phyloP scores from a whole-genome alignment of 1,140 invertebrate species.

The Holotrichia oblita region DNA sequence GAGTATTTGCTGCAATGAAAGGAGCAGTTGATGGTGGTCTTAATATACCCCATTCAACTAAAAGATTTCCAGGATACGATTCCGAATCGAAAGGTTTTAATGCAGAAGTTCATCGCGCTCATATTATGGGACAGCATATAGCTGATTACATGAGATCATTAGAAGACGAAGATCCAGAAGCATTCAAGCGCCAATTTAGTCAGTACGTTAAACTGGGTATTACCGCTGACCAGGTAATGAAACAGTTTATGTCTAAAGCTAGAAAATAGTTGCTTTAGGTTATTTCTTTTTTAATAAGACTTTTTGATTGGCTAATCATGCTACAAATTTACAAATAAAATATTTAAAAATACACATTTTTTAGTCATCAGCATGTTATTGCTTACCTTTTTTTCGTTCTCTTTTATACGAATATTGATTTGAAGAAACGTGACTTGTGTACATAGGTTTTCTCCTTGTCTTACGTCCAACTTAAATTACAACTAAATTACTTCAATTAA shows the following conservation, averaged over 20 bases:
- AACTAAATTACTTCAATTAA: slow-evolving; percentile 52
- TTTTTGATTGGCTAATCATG: too few relatives aligned
- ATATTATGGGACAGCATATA: slow-evolving; percentile 98
- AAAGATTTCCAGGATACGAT: slow-evolving; percentile 98
- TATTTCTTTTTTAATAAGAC: too few relatives aligned
- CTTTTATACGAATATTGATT: too few relatives aligned
- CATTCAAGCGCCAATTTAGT: slow-evolving; percentile 97
- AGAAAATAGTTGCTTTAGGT: too few relatives aligned
- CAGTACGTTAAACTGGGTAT: slow-evolving; percentile 91
- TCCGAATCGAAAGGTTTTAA: slow-evolving; percentile 92
- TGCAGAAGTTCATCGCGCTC: slow-evolving; percentile 89
- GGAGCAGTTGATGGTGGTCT: slow-evolving; percentile 98
- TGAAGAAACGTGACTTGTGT: too few relatives aligned
- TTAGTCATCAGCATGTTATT: too few relatives aligned
- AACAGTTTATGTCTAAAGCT: too few relatives aligned
- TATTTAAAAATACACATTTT: too few relatives aligned
- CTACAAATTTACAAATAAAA: too few relatives aligned
- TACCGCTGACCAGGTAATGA: slow-evolving; percentile 82
- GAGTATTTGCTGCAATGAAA: slow-evolving; percentile 98
- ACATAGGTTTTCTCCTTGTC: too few relatives aligned
- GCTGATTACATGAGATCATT: slow-evolving; percentile 95
- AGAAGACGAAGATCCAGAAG: slow-evolving; percentile 95
- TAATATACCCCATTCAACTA: slow-evolving; percentile 97
- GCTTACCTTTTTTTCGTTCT: too few relatives aligned
- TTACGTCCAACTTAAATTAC: slow-evolving; percentile 67